These are phyloP conservation scores for Crambe crambe DNA, from an alignment of 37 sponge, comb jelly and placozoan genomes.

Conservation along the genomic window DNA sequence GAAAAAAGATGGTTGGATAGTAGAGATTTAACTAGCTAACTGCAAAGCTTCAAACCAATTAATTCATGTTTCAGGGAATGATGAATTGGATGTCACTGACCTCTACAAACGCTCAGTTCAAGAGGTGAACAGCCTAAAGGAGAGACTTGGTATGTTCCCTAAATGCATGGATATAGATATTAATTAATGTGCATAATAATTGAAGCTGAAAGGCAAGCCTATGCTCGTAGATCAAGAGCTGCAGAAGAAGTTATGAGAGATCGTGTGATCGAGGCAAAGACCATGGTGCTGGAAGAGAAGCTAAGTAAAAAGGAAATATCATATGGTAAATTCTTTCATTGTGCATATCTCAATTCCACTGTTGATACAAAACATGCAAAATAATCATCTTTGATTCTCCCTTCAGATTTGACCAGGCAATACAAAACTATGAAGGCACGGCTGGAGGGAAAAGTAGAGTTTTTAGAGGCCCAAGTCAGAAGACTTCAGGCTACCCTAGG, in stretches of 20 bases:
- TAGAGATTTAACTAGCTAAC: not conserved
- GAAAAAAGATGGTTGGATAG: slow-evolving; percentile 64
- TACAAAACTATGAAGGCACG: slow-evolving; percentile 84
- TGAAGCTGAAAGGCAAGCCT: slow-evolving; percentile 43
- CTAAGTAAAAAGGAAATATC: slow-evolving; percentile 50
- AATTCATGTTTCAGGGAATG: slow-evolving; percentile 21
- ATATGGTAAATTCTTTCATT: no score
- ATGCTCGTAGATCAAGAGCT: slow-evolving; percentile 43
- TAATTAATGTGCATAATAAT: not conserved
- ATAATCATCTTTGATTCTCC: not conserved
- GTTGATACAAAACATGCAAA: no score
- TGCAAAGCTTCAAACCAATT: no score
- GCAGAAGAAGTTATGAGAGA: slow-evolving; percentile 58
- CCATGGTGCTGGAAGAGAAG: slow-evolving; percentile 55
- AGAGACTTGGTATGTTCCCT: slow-evolving; percentile 37
- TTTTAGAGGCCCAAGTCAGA: slow-evolving; percentile 59
- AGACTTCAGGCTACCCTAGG: slow-evolving; percentile 51
- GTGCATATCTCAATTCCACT: no score
- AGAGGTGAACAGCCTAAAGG: slow-evolving; percentile 69
- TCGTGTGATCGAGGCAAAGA: slow-evolving; percentile 40
- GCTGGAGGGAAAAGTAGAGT: slow-evolving; percentile 54
- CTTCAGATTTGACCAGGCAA: slow-evolving; percentile 76
- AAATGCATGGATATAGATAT: not conserved
- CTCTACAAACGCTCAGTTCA: slow-evolving; percentile 62
- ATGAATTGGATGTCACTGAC: slow-evolving; percentile 61